Base-by-base conservation (phyloP, 2,888 invertebrate species). In the Drosophila paranaensis region DNA sequence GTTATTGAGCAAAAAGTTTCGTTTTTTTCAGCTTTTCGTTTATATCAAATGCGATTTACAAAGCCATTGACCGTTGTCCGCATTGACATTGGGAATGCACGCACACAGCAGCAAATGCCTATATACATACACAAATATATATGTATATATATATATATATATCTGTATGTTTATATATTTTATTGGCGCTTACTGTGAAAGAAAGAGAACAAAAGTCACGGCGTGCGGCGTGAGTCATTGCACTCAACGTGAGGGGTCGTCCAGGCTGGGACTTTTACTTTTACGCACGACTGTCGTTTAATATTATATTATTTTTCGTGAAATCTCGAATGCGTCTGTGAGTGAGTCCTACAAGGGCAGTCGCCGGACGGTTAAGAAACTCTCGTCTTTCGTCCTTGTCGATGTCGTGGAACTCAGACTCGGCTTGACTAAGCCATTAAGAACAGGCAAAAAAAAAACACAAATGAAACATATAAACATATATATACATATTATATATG, bases 191-290 rank as follows among this genome's bases (percentile, higher is more conserved):
- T 76, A 71, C 69, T 60, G 71, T 60, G 71, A 80, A 90, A 83
- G 84, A 89, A 90, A 85, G 90, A 90, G 89, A 90, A 89, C 89
- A 85, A 85, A 83, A 89, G 90, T 89, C 84, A 90, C 81, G 84
- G 58, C 74, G 77, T 53, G 54, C 54, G 25, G 37, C 35, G 54
- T 90, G 90, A 85, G 90, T 77, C 84, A 90, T 80, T 85, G 84
- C 84, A 89, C 84, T 63, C 77, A 11, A 14, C 68, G 33, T 57
- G 75, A 54, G 54, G 82, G 69, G 63, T 70, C 79, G 67, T 66
- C 58, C 74, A 60, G 76, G 40, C 62, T 45, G 46, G 8, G 45
- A 77, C 72, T 71, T 77, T 81, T 81, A 81, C 77, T 81, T 81
- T 81, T 76, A 27, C 35, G n/a, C 35, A n/a, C 33, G 33, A 8